phyloP scores from a whole-genome alignment of 2,888 invertebrate species.

The Eristalis intricaria region DNA sequence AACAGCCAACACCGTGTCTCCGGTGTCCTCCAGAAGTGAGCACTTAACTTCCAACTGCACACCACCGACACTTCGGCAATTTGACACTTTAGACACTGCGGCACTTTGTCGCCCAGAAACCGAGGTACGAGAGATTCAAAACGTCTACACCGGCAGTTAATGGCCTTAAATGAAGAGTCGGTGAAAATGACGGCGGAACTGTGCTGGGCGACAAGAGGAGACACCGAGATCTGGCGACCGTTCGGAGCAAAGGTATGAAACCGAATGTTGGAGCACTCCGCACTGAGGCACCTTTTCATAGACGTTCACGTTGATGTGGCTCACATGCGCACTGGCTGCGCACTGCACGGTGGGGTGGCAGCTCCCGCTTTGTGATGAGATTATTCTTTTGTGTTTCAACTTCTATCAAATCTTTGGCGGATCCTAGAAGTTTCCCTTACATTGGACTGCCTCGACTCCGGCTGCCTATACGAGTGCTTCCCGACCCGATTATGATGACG shows the following conservation, averaged over 20 bases:
- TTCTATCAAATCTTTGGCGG: conserved; percentile 35
- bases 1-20: neutral
- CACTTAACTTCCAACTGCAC: no score
- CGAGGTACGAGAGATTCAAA: neutral
- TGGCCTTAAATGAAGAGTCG: no score
- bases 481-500: neutral
- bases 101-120: neutral
- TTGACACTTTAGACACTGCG: neutral
- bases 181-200: neutral
- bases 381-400: conserved; percentile 21
- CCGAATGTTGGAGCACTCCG: conserved; percentile 46
- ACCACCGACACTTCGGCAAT: neutral
- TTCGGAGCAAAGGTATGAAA: conserved; percentile 35
- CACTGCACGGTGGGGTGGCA: neutral
- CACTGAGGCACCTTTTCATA: conserved; percentile 36
- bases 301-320: conserved; percentile 8
- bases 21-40: no score
- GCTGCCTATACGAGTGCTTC: neutral
- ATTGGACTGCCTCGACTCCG: conserved; percentile 21
- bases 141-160: no score
- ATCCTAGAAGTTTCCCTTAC: conserved; percentile 7
- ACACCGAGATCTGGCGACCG: conserved; percentile 18
- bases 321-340: conserved; percentile 45
- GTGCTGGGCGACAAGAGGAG: neutral
- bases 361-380: neutral